Conservation (phyloP, 2,113 vertebrate genomes). For the Dolichotis patagonum region DNA sequence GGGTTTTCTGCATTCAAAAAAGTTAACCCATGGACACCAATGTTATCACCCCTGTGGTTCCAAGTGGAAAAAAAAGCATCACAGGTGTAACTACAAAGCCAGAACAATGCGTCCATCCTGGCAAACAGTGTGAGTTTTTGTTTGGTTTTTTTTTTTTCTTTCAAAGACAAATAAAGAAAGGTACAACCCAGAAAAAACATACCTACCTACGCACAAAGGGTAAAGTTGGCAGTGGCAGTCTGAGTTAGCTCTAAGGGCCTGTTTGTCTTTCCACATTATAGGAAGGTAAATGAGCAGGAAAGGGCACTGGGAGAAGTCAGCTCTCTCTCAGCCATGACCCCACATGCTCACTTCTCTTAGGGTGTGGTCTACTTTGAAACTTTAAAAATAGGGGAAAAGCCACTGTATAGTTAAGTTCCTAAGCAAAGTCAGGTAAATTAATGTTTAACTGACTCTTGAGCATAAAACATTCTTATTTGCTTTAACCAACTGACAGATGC, state of each 20-base stretch:
- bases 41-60: not conserved
- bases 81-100: not conserved
- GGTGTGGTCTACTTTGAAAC: not conserved
- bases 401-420: not conserved
- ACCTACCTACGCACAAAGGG: slow-evolving; percentile 51
- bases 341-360: fast-evolving
- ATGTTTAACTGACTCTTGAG: not conserved
- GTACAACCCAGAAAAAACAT: slow-evolving; percentile 38
- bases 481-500: not conserved
- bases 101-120: slow-evolving; percentile 58
- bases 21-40: not conserved
- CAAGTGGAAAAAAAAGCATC: not conserved
- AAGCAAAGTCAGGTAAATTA: not conserved
- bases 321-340: not conserved
- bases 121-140: not conserved
- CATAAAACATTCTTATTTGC: not conserved
- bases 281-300: not conserved
- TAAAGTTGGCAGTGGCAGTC: not conserved
- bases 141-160: not conserved
- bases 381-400: not conserved
- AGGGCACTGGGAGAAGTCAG: not conserved
- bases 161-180: slow-evolving; percentile 66
- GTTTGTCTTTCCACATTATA: slow-evolving; percentile 68
- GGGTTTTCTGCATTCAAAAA: not conserved
- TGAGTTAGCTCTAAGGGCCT: not conserved